Base-by-base conservation (phyloP, 2,113 vertebrate genomes). In the Eolophus roseicapilla region DNA sequence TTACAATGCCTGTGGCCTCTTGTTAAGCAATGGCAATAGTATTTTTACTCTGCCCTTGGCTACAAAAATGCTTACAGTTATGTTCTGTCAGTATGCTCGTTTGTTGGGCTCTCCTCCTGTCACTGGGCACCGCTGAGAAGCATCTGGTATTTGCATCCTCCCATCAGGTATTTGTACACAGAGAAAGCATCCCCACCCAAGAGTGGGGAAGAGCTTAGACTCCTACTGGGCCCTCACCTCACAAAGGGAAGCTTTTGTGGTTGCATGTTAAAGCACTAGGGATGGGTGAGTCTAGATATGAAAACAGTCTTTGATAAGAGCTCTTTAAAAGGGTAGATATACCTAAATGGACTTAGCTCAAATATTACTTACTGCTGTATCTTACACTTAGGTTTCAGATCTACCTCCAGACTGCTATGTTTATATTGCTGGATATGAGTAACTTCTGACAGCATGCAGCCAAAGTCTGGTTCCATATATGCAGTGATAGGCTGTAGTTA, bases 391-490 rank as follows among this genome's bases (percentile, higher is more conserved):
- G 17, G 29, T 85, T 80, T 50, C 43, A 85, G 52, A 29, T 47
- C 35, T 53, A 13, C 67, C 57, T 85, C 28, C 13, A 14, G 17
- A 21, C 21, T 67, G 5, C 33, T 55, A 0, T 78, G 57, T 93
- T 87, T 88, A 49, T 93, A 18, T 68, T 75, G 55, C 60, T 92
- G 62, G 65, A n/a, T 85, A 71, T 82, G 75, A 63, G 86, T 82
- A 57, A 79, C 37, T 75, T 82, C n/a, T 41, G 57, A 19, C 41
- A 87, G 60, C 11, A 7, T 39, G 46, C 62, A 84, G 65, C 82
- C 43, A 16, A 67, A 52, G 35, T 39, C 77, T 71, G 28, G 14
- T 89, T 91, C 53, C 44, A 60, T 15, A 15, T n/a, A 9, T 4
- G 17, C 9, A 4, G 21, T 52, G 46, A 37, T 67, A 27, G 77